A percentile compares a stretch with the other conserved stretches of the same genome.
These are phyloP conservation scores for Ophioderma brevispina DNA, from an alignment of 35 echinoderm and acorn worm species.

Conservation along the genomic window DNA sequence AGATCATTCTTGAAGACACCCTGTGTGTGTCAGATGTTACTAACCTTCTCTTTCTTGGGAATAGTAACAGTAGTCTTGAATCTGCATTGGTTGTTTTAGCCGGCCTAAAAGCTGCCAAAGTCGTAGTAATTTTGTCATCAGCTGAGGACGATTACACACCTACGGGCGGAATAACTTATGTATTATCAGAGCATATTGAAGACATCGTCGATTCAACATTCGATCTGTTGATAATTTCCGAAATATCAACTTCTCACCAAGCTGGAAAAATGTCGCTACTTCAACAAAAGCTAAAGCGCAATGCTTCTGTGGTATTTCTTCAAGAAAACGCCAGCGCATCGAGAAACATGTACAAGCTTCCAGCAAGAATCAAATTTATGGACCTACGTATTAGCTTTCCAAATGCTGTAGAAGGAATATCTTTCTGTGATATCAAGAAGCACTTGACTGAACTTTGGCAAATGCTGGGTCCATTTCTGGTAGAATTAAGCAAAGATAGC, in stretches of 20 bases:
- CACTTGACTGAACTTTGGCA: conserved; percentile 10
- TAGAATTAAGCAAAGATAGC: background rate
- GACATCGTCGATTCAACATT: background rate
- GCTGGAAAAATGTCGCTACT: background rate
- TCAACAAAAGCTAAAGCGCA: background rate
- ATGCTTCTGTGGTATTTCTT: background rate
- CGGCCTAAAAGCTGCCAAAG: background rate
- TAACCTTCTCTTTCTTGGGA: background rate
- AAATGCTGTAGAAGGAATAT: background rate
- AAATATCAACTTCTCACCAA: background rate
- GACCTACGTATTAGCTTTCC: background rate
- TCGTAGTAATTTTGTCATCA: background rate
- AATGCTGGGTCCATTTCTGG: background rate
- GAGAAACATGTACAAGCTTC: background rate
- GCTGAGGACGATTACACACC: background rate
- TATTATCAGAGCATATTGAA: background rate
- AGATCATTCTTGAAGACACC: background rate
- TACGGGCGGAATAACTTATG: background rate
- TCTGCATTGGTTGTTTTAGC: background rate
- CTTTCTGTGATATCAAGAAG: background rate
- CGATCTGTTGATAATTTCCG: conserved; percentile 2
- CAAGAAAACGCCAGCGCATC: background rate
- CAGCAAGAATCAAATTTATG: conserved; percentile 11
- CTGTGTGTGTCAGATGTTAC: background rate
- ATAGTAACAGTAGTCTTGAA: background rate